Conservation (phyloP, 23 tunicate genomes). For the Oikopleura dioica region DNA sequence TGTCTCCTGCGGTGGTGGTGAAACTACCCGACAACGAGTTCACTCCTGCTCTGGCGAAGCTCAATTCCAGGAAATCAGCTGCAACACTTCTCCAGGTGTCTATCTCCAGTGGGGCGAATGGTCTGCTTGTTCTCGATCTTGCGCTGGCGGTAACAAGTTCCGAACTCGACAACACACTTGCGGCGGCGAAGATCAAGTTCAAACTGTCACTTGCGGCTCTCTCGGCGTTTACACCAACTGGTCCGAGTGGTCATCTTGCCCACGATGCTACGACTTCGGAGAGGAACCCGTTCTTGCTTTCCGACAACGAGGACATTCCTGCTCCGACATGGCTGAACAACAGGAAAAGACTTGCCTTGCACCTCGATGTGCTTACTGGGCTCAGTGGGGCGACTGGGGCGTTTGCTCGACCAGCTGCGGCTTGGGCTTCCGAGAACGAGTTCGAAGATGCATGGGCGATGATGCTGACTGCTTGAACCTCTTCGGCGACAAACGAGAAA, state of each 20-base stretch:
- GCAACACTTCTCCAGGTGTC: constrained; percentile 60
- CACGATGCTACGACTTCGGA: constrained; percentile 1
- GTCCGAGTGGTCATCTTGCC: constrained; percentile 15
- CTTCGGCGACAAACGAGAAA: neutral
- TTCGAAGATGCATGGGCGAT: neutral
- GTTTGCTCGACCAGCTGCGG: constrained; percentile 2
- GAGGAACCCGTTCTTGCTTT: neutral
- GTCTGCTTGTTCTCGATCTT: constrained; percentile 43
- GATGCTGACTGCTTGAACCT: neutral
- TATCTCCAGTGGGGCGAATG: constrained; percentile 34
- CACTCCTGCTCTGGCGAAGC: constrained; percentile 46
- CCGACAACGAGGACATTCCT: neutral
- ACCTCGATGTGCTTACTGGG: constrained; percentile 4
- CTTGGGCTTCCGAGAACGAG: neutral
- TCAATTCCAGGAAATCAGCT: constrained; percentile 17
- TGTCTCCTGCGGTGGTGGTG: constrained; percentile 66
- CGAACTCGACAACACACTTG: constrained; percentile 36
- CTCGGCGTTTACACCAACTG: constrained; percentile 32
- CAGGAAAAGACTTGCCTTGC: neutral
- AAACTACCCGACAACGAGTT: constrained; percentile 21
- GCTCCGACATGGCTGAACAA: neutral
- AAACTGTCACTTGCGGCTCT: constrained; percentile 25
- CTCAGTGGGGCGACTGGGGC: neutral
- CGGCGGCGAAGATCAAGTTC: constrained; percentile 27
- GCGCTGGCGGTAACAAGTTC: constrained; percentile 33